Conservation (phyloP, 2,113 vertebrate genomes). For the Vanacampus margaritifer region DNA sequence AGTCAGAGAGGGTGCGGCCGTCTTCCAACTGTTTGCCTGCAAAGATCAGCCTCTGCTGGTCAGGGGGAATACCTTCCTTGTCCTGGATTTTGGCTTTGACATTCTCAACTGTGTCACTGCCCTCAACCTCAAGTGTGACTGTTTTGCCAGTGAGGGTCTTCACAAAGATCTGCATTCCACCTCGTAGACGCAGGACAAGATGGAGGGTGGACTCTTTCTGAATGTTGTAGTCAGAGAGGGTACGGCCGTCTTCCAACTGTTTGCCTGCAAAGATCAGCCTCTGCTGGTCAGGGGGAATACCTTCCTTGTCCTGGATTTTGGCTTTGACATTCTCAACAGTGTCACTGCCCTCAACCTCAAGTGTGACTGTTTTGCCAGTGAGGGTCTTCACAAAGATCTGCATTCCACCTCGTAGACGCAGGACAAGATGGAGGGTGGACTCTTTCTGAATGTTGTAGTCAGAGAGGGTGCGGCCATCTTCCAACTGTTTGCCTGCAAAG, state of each 20-base stretch:
- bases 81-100: not conserved
- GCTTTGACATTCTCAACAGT: not conserved
- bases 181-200: not conserved
- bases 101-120: not conserved
- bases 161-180: not conserved
- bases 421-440: not conserved
- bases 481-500: not conserved
- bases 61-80: slow-evolving; percentile 4
- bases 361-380: not conserved
- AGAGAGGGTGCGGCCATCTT: not conserved
- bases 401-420: not conserved
- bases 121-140: not conserved
- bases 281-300: slow-evolving; percentile 1
- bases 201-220: not conserved
- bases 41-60: slow-evolving; percentile 3
- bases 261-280: not conserved
- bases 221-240: not conserved
- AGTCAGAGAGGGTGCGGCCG: not conserved
- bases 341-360: not conserved
- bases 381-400: slow-evolving; percentile 4
- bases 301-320: slow-evolving; percentile 8
- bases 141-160: slow-evolving; percentile 1
- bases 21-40: not conserved
- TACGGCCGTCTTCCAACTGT: not conserved
- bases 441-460: not conserved